Base-by-base conservation (phyloP, 2,113 vertebrate genomes). In the Ranitomeya imitator region DNA sequence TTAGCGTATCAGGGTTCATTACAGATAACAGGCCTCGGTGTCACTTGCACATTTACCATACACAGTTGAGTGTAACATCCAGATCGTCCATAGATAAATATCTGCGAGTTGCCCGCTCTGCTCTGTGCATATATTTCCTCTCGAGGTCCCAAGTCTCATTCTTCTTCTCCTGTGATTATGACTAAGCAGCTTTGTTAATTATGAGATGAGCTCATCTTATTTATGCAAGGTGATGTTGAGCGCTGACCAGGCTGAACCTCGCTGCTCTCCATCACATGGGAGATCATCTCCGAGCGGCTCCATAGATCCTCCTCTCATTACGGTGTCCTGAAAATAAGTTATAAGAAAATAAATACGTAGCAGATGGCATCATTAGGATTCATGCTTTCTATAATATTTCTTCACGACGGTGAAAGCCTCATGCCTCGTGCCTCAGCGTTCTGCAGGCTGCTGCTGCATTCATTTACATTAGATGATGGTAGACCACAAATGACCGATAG, bases 131-230 rank as follows among this genome's bases (percentile, higher is more conserved):
- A 0, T 18, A 1, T 45, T 45, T 18, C 71, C 71, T 74, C 71
- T 37, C 7, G 13, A 73, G 69, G 69, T 52, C 37, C 81, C 21
- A 11, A 0, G 18, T 84, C 65, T 83, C 21, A n/a, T 55, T 63
- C 13, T 19, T 51, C 61, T 54, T 9, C 82, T 84, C 82, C 65
- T 71, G 82, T 84, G 65, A 69, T 84, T 84, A 69, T 84, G 82
- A 84, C 82, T 69, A 84, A 84, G 82, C 82, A 69, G n/a, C 82
- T 84, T 55, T 60, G 45, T 84, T 84, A 84, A 84, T 84, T 54
- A 71, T 67, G 11, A 83, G 81, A 31, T 83, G 81, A 67, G 81
- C 57, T 83, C 80, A 83, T 83, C 80, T 21, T 61, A 63, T 37
- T 83, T 65, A 65, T 83, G 80, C 79, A 45, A 83, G 80, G 80